phyloP scores from a whole-genome alignment of 2,113 vertebrate genomes.

The Raja brachyura region DNA sequence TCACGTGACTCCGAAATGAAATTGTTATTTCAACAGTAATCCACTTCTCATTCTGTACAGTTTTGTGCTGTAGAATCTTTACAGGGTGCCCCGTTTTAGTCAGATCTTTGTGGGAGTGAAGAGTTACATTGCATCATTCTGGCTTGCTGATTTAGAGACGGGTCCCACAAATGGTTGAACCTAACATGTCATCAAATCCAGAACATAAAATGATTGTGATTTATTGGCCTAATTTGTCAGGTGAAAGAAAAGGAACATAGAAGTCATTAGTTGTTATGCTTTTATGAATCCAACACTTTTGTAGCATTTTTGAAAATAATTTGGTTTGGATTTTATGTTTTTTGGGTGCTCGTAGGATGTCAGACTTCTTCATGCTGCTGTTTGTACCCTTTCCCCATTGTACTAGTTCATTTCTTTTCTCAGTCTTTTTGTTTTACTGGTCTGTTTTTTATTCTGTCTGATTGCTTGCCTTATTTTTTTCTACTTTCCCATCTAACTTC shows the following conservation, averaged over 20 bases:
- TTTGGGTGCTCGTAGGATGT: not conserved
- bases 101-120: not conserved
- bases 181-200: not conserved
- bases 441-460: not conserved
- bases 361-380: not conserved
- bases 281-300: not conserved
- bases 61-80: not conserved
- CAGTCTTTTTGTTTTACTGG: not conserved
- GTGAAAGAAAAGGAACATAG: not conserved
- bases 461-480: not conserved
- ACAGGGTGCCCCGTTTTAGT: not conserved
- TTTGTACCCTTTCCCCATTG: not conserved
- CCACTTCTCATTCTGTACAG: not conserved
- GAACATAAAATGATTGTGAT: not conserved
- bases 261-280: not conserved
- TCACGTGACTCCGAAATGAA: too few relatives aligned
- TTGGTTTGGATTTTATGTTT: not conserved
- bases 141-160: not conserved
- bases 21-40: not conserved
- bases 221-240: not conserved
- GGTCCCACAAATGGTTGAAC: not conserved
- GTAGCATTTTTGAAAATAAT: not conserved
- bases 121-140: not conserved
- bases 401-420: not conserved
- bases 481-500: not conserved